These are phyloP conservation scores for Poeciliopsis infans DNA, from an alignment of 2,797 vertebrate genomes.

Conservation along the genomic window DNA sequence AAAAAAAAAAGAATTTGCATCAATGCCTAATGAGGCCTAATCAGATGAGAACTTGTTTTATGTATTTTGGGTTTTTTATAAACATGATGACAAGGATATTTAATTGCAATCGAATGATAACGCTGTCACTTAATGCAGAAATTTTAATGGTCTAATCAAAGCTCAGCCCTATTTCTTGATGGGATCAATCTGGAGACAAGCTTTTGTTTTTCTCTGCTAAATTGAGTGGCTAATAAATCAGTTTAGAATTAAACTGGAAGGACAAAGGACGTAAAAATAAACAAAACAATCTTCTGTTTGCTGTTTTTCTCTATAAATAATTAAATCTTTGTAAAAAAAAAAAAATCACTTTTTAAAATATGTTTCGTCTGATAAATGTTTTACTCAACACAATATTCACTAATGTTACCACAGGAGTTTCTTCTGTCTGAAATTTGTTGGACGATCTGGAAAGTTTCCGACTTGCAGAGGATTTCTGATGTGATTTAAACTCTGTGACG, in stretches of 20 bases:
- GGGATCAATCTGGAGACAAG: slow-evolving; percentile 10
- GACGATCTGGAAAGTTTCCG: neutral
- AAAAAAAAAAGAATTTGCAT: too few relatives aligned
- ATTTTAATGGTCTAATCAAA: neutral
- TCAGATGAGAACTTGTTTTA: neutral
- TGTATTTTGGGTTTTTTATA: slow-evolving; percentile 1
- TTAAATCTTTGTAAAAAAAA: neutral
- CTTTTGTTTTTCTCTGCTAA: neutral
- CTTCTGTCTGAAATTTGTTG: neutral
- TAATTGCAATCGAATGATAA: slow-evolving; percentile 15
- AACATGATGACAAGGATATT: slow-evolving; percentile 4
- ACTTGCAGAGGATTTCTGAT: neutral
- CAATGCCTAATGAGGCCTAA: neutral
- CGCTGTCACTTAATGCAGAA: neutral
- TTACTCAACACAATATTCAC: neutral
- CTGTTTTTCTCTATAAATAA: neutral
- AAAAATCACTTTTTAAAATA: neutral
- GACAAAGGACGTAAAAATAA: neutral
- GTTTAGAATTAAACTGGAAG: neutral
- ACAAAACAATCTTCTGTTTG: neutral
- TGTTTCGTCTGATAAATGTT: neutral
- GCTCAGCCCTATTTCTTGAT: slow-evolving; percentile 12
- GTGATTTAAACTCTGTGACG: neutral
- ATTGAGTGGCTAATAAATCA: neutral
- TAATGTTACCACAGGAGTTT: neutral